These are phyloP conservation scores for Geotria australis DNA, from an alignment of 2,797 vertebrate genomes.

Conservation along the genomic window DNA sequence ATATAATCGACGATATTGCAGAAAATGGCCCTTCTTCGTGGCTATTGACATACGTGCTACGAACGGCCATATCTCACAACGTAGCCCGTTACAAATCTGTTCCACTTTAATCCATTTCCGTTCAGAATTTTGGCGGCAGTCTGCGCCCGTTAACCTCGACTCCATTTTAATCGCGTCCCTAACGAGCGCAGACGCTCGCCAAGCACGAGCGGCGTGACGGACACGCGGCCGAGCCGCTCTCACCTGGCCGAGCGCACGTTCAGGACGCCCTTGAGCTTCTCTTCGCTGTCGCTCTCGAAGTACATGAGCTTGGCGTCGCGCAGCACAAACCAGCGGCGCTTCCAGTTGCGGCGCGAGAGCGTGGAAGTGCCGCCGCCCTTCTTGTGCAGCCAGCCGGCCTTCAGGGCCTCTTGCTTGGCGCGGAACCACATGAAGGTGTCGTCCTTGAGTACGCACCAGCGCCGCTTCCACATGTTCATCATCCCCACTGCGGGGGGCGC, in stretches of 20 bases:
- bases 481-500: constrained; percentile 28
- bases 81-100: too few relatives aligned
- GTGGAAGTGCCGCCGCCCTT: constrained; percentile 85
- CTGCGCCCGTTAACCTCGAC: too few relatives aligned
- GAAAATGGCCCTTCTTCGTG: too few relatives aligned
- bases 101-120: too few relatives aligned
- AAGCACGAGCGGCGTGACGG: too few relatives aligned
- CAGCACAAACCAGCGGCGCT: constrained; percentile 81
- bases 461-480: constrained; percentile 74
- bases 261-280: constrained; percentile 60
- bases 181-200: too few relatives aligned
- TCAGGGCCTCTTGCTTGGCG: constrained; percentile 82
- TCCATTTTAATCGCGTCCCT: too few relatives aligned
- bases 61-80: too few relatives aligned
- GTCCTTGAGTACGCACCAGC: constrained; percentile 89
- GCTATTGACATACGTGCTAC: too few relatives aligned
- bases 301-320: constrained; percentile 74
- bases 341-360: constrained; percentile 81
- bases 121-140: too few relatives aligned
- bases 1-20: too few relatives aligned
- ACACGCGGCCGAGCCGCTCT: constrained; percentile 4
- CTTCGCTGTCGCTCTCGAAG: constrained; percentile 75
- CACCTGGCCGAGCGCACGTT: constrained; percentile 59
- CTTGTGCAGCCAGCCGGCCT: constrained; percentile 87
- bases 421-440: constrained; percentile 95